Evolutionary conservation across 64 coral and sea anemone species (phyloP).

Genomic region (Orbicella faveolata): DNA sequence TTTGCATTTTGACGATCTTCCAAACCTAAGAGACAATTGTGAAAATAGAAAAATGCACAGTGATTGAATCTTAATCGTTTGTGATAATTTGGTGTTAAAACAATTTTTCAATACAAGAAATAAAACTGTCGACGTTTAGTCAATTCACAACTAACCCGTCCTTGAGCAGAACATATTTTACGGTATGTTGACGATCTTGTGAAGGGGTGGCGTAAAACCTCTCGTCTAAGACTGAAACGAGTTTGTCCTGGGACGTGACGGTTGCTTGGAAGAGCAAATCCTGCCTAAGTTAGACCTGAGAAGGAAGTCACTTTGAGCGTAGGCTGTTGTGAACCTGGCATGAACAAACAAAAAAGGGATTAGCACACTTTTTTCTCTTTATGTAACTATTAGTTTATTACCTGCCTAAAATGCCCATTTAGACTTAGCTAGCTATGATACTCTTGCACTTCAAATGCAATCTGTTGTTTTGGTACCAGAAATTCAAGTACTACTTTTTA

Average conservation of each 20-base stretch:
- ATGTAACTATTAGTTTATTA: neutral
- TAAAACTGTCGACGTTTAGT: too few relatives aligned
- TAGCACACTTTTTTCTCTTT: neutral
- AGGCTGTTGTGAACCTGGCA: neutral
- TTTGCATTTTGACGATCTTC: too few relatives aligned
- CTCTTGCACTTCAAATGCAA: too few relatives aligned
- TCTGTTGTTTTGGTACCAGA: too few relatives aligned
- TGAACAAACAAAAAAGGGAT: neutral
- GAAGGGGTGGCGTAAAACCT: neutral
- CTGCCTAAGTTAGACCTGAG: neutral
- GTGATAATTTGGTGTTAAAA: too few relatives aligned
- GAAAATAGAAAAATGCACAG: too few relatives aligned
- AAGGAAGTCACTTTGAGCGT: neutral
- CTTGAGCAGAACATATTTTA: neutral
- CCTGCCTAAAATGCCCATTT: too few relatives aligned
- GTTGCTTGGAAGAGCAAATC: neutral
- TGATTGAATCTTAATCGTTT: too few relatives aligned
- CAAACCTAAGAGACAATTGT: too few relatives aligned
- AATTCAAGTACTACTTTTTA: too few relatives aligned
- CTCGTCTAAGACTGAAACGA: neutral
- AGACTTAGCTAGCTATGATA: too few relatives aligned
- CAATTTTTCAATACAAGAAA: too few relatives aligned
- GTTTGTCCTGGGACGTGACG: neutral
- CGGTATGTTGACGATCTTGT: neutral
- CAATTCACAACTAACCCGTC: neutral